These are phyloP conservation scores for Myiozetetes cayanensis DNA, from an alignment of 2,113 vertebrate species.

Conservation along the genomic window DNA sequence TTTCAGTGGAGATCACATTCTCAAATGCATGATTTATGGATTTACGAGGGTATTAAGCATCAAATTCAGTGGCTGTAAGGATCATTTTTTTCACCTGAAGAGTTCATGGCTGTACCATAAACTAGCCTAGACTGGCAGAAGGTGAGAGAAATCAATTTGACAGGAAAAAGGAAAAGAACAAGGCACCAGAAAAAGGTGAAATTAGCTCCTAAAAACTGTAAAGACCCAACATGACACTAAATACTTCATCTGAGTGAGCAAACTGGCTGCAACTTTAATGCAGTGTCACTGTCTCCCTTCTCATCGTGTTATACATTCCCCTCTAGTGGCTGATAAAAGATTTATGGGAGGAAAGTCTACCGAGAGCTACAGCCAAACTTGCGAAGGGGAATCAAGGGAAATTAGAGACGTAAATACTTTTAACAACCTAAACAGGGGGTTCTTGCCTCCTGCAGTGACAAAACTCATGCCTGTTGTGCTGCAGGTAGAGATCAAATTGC, in stretches of 20 bases:
- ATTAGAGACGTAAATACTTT: not conserved
- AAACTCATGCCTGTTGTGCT: not conserved
- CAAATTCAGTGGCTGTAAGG: not conserved
- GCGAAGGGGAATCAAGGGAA: not conserved
- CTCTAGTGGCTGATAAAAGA: slow-evolving; percentile 49
- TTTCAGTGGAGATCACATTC: slow-evolving; percentile 12
- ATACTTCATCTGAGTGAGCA: not conserved
- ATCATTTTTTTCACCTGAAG: not conserved
- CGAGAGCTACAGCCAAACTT: not conserved
- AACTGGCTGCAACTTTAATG: not conserved
- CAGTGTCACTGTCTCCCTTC: not conserved
- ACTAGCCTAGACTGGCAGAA: not conserved
- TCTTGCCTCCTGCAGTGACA: not conserved
- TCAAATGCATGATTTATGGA: slow-evolving; percentile 1
- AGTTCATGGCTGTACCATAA: not conserved
- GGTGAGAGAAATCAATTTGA: not conserved
- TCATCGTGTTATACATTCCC: not conserved
- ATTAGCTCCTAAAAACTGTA: not conserved
- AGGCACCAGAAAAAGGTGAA: not conserved
- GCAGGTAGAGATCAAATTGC: not conserved
- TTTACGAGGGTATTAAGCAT: not conserved
- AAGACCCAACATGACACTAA: not conserved
- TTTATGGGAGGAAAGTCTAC: not conserved
- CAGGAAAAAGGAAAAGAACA: not conserved
- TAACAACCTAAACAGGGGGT: not conserved